These are phyloP conservation scores for Stegodyphus mimosarum DNA, from an alignment of 1,140 invertebrate genomes.

Conservation along the genomic window DNA sequence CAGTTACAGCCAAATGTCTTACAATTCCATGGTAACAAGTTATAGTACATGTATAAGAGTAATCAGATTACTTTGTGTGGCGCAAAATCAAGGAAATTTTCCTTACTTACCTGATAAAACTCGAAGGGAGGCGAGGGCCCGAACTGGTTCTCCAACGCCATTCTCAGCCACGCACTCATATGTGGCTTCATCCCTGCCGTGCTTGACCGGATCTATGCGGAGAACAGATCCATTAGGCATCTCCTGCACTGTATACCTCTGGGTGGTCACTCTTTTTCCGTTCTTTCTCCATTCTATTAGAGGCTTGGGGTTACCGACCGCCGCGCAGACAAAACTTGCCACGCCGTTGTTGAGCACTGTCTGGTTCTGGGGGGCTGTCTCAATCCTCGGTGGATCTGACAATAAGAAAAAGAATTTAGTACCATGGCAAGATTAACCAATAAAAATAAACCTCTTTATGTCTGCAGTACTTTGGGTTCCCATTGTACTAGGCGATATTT, in stretches of 20 bases:
- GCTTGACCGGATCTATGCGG: constrained; percentile 89
- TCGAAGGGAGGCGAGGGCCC: constrained; percentile 84
- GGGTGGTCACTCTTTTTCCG: constrained; percentile 66
- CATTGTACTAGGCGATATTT: no score
- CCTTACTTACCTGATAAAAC: constrained; percentile 85
- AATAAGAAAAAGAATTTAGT: constrained; percentile 43
- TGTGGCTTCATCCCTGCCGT: constrained; percentile 83
- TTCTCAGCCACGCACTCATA: constrained; percentile 98
- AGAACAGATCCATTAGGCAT: constrained; percentile 82
- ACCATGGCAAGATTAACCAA: no score
- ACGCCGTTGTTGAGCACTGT: constrained; percentile 89
- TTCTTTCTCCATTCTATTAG: constrained; percentile 70
- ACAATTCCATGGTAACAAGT: no score
- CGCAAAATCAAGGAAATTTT: neutral
- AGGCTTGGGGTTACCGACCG: constrained; percentile 84
- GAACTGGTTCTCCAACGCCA: constrained; percentile 92
- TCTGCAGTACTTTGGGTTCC: no score
- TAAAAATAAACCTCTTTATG: no score
- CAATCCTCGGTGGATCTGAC: constrained; percentile 91
- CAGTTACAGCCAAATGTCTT: no score
- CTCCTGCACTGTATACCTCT: constrained; percentile 68
- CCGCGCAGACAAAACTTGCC: constrained; percentile 94
- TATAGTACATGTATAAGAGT: no score
- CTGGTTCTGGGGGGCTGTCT: constrained; percentile 85
- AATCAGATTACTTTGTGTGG: no score